A percentile compares a stretch with the other conserved stretches of the same genome.
Conservation (phyloP, 2,113 vertebrate species). For the Petrocephalus microphthalmus region DNA sequence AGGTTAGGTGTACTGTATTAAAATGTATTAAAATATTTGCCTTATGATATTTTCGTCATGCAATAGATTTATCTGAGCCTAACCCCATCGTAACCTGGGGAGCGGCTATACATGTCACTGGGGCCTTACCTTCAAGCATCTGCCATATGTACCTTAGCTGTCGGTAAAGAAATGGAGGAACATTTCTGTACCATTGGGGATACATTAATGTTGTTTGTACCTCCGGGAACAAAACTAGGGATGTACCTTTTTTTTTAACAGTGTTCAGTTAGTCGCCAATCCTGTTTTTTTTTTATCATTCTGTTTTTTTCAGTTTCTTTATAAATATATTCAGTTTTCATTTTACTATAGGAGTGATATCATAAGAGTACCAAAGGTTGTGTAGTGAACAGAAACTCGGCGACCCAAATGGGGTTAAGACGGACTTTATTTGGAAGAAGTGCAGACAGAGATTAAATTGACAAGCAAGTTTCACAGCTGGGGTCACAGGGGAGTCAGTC, state of each 20-base stretch:
- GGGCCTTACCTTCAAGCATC: neutral
- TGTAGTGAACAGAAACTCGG: neutral
- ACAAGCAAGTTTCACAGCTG: no score
- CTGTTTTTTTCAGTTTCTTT: neutral
- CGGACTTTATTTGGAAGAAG: no score
- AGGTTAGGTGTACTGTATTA: no score
- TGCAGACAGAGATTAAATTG: no score
- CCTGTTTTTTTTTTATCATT: neutral
- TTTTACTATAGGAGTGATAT: neutral
- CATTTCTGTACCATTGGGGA: neutral
- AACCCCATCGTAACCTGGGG: no score
- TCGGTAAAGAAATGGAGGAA: neutral
- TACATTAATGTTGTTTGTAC: neutral
- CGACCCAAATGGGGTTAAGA: neutral
- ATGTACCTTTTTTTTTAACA: neutral
- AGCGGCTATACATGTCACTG: neutral
- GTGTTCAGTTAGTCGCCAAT: neutral
- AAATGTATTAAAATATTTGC: no score
- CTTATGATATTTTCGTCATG: no score
- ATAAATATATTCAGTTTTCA: neutral
- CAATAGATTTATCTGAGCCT: no score
- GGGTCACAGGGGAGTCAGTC: neutral
- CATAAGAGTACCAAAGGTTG: neutral
- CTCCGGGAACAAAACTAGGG: neutral
- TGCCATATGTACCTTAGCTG: neutral